These are phyloP conservation scores for Thera britannica DNA, from an alignment of 2,888 invertebrate species.

Conservation along the genomic window DNA sequence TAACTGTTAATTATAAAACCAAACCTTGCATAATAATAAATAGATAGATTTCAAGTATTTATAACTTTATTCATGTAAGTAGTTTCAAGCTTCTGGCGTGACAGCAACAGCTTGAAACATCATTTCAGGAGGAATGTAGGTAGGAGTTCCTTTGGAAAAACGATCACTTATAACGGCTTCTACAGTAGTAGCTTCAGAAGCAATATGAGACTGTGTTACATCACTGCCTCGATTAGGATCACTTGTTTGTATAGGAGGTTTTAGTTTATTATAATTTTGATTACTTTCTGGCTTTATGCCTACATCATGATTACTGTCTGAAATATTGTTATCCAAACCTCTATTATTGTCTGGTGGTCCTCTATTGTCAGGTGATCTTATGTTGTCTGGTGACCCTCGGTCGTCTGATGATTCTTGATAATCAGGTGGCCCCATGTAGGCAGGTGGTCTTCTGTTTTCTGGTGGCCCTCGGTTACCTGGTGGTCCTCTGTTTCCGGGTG, in stretches of 20 bases:
- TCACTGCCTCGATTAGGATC: conserved; percentile 6
- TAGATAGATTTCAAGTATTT: too few species aligned
- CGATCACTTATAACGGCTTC: conserved; percentile 17
- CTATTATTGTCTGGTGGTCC: conserved; percentile 17
- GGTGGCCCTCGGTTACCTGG: conserved; percentile 31
- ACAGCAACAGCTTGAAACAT: conserved; percentile 56
- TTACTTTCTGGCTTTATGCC: too few species aligned
- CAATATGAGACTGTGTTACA: conserved; percentile 3
- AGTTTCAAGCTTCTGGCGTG: conserved; percentile 50
- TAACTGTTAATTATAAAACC: too few species aligned
- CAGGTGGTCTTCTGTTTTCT: conserved; percentile 28
- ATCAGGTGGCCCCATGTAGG: too few species aligned
- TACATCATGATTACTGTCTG: too few species aligned
- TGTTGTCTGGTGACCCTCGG: background rate
- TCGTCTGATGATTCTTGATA: background rate
- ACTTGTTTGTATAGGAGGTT: conserved; percentile 16
- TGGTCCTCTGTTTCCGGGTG: conserved; percentile 32
- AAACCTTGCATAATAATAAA: too few species aligned
- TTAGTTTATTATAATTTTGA: conserved; percentile 5
- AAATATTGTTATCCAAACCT: conserved; percentile 18
- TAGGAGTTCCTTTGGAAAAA: conserved; percentile 13
- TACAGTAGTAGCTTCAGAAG: conserved; percentile 7
- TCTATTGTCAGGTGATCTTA: background rate
- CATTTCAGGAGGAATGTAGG: conserved; percentile 39
- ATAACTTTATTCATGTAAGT: too few species aligned